These are phyloP conservation scores for Macrosteles quadrilineatus DNA, from an alignment of 1,140 invertebrate species.

Conservation along the genomic window DNA sequence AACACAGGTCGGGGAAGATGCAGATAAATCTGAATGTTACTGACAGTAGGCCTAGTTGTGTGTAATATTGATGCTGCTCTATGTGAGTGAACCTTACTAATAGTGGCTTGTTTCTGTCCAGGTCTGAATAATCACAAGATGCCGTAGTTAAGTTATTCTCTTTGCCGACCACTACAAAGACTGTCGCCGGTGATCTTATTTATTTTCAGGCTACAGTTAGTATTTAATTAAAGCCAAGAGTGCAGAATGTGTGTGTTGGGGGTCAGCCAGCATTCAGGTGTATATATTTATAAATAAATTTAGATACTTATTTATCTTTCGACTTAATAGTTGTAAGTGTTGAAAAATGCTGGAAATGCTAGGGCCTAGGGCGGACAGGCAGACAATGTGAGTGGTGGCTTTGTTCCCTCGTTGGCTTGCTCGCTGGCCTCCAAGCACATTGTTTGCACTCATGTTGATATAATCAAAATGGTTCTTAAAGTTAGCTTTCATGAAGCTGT, in stretches of 20 bases:
- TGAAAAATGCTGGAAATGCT: conserved; percentile 31
- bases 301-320: conserved; percentile 8
- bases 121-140: conserved; percentile 43
- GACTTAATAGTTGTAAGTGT: conserved; percentile 7
- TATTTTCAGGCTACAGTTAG: conserved; percentile 29
- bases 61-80: too few species aligned
- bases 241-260: conserved; percentile 49
- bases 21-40: too few species aligned
- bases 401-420: conserved; percentile 22
- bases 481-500: conserved; percentile 29
- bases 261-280: conserved; percentile 44
- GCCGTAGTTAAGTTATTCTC: conserved; percentile 38
- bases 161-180: conserved; percentile 10
- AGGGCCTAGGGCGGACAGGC: conserved; percentile 18
- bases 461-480: conserved; percentile 32
- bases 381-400: conserved; percentile 45
- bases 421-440: conserved; percentile 47
- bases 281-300: conserved; percentile 25
- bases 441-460: conserved; percentile 41
- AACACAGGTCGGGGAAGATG: too few species aligned
- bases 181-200: conserved; percentile 31
- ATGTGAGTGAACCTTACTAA: too few species aligned
- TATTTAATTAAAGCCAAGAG: conserved; percentile 44
- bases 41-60: too few species aligned
- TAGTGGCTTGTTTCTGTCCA: conserved; percentile 46